A percentile compares a stretch with the other conserved stretches of the same genome.
phyloP scores from a whole-genome alignment of 1,140 invertebrate genomes.

The Daktulosphaira vitifoliae region DNA sequence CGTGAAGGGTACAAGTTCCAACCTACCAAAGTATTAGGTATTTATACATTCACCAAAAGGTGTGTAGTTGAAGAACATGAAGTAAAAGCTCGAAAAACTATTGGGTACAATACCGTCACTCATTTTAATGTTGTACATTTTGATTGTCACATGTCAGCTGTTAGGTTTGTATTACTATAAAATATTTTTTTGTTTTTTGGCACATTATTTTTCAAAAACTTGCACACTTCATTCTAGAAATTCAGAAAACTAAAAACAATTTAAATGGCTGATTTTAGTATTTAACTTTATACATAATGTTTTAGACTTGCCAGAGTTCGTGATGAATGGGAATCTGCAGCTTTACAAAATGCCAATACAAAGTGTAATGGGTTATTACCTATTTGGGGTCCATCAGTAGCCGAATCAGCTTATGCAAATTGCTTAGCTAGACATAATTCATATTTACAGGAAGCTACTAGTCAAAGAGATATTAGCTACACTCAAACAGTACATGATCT shows the following conservation, averaged over 20 bases:
- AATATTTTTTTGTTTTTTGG: background rate
- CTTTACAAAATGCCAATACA: slow-evolving; percentile 94
- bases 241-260: no score
- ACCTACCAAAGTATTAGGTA: slow-evolving; percentile 80
- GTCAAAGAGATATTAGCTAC: slow-evolving; percentile 79
- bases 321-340: slow-evolving; percentile 96
- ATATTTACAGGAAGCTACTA: slow-evolving; percentile 75
- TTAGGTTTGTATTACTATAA: slow-evolving; percentile 45
- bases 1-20: slow-evolving; percentile 95
- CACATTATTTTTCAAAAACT: no score
- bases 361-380: slow-evolving; percentile 93
- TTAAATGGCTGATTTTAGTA: no score
- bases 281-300: no score
- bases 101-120: slow-evolving; percentile 88
- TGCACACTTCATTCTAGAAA: background rate
- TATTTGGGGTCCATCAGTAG: slow-evolving; percentile 90
- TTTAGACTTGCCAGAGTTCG: slow-evolving; percentile 57
- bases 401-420: slow-evolving; percentile 87
- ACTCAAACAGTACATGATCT: slow-evolving; percentile 85
- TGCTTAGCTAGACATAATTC: slow-evolving; percentile 84
- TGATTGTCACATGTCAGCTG: slow-evolving; percentile 95
- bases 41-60: slow-evolving; percentile 95
- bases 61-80: slow-evolving; percentile 93
- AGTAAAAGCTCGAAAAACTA: slow-evolving; percentile 68
- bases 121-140: slow-evolving; percentile 98